These are phyloP conservation scores for Melinopterus prodromus DNA, from an alignment of 2,888 invertebrate species.

Conservation along the genomic window DNA sequence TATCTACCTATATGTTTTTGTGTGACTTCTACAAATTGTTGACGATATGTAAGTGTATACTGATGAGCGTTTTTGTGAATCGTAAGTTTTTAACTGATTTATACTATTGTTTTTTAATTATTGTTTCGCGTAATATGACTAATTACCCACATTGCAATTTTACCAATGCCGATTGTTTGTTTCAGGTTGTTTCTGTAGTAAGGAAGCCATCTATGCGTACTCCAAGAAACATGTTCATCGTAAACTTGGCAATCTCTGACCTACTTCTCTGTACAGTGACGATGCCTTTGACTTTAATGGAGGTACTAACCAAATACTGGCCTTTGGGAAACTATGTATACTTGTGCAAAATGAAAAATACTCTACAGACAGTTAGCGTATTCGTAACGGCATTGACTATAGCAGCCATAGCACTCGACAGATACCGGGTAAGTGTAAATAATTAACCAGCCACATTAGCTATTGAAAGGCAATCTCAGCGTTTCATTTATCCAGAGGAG, in stretches of 20 bases:
- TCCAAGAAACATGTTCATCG: conserved; percentile 91
- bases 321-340: conserved; percentile 80
- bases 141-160: neutral
- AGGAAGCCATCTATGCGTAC: conserved; percentile 90
- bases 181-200: conserved; percentile 69
- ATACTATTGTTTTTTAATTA: too few relatives aligned
- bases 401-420: conserved; percentile 87
- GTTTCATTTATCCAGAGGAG: too few relatives aligned
- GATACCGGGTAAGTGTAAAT: conserved; percentile 73
- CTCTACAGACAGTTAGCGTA: conserved; percentile 88
- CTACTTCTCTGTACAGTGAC: conserved; percentile 87
- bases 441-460: neutral
- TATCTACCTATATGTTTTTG: too few relatives aligned
- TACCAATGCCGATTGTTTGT: conserved; percentile 34
- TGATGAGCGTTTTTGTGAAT: too few relatives aligned
- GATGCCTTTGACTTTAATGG: conserved; percentile 89
- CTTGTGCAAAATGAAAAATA: conserved; percentile 86
- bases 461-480: neutral
- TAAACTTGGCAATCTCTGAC: conserved; percentile 88
- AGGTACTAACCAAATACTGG: conserved; percentile 87
- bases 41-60: too few relatives aligned
- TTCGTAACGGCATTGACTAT: conserved; percentile 95
- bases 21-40: too few relatives aligned
- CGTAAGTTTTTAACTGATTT: too few relatives aligned
- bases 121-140: too few relatives aligned